A percentile compares a stretch with the other conserved stretches of the same genome.
Evolutionary conservation across 1,140 invertebrate species (phyloP).

Genomic region (Eueides isabella): DNA sequence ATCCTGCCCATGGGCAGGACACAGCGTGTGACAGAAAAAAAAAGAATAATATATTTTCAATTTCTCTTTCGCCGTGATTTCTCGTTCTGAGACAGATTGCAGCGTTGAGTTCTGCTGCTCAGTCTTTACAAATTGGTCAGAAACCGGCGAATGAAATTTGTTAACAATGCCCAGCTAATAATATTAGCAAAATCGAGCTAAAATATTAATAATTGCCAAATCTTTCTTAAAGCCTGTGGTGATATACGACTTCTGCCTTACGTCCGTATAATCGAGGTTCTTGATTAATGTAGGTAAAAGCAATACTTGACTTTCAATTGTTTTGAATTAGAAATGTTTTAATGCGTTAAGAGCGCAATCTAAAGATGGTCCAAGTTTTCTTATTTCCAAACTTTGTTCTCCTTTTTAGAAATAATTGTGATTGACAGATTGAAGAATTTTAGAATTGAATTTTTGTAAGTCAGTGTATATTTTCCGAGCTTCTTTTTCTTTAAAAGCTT

Average conservation of each 20-base stretch:
- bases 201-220: no score
- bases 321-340: constrained; percentile 2
- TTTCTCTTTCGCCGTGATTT: no score
- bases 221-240: constrained; percentile 42
- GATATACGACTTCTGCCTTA: constrained; percentile 27
- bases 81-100: no score
- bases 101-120: no score
- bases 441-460: no score
- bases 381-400: neutral
- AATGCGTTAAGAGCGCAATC: constrained; percentile 16
- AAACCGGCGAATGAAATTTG: no score
- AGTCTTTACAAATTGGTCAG: no score
- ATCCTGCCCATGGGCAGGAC: no score
- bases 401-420: neutral
- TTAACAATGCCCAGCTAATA: no score
- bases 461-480: neutral
- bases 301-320: constrained; percentile 4
- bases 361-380: neutral
- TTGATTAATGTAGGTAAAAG: constrained; percentile 14
- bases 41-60: no score
- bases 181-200: no score
- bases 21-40: no score
- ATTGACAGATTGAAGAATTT: neutral
- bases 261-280: constrained; percentile 18
- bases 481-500: neutral